phyloP scores from a whole-genome alignment of 64 coral and sea anemone genomes.

The Porites lutea region DNA sequence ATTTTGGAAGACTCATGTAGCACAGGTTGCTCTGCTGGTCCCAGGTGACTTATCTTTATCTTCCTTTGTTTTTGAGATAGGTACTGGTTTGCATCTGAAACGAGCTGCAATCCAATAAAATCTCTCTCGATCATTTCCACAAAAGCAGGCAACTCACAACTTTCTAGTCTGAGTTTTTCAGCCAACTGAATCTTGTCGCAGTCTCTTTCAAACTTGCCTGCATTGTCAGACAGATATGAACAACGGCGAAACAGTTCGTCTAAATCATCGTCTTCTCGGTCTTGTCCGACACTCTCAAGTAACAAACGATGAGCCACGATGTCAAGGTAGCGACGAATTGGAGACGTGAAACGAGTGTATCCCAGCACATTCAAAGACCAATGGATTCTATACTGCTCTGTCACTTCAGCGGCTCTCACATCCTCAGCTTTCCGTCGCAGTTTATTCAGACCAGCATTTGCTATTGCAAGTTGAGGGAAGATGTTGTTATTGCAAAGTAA shows the following conservation, averaged over 20 bases:
- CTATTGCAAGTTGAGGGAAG: slow-evolving; percentile 57
- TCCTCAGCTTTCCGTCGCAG: slow-evolving; percentile 28
- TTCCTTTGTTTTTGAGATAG: neutral
- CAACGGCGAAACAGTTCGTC: slow-evolving; percentile 15
- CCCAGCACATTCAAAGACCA: neutral
- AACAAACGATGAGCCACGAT: slow-evolving; percentile 65
- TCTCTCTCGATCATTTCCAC: slow-evolving; percentile 14
- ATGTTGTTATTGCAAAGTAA: slow-evolving; percentile 65
- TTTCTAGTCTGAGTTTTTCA: slow-evolving; percentile 1
- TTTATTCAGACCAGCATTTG: slow-evolving; percentile 3
- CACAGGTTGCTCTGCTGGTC: slow-evolving; percentile 51
- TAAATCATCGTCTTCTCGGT: neutral
- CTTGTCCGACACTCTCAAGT: neutral
- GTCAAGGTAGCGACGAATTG: slow-evolving; percentile 70
- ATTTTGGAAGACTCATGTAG: neutral
- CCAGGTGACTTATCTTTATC: slow-evolving; percentile 46
- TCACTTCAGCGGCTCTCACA: slow-evolving; percentile 21
- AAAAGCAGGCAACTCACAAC: neutral
- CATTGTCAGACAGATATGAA: slow-evolving; percentile 11
- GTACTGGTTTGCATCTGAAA: neutral
- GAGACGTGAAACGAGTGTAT: slow-evolving; percentile 78
- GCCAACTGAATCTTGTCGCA: slow-evolving; percentile 17
- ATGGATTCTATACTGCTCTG: neutral
- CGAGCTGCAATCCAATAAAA: slow-evolving; percentile 11
- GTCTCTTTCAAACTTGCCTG: slow-evolving; percentile 44